Percentiles rank a stretch among this genome's conserved stretches.
Conservation (phyloP, 2,888 invertebrate species). For the Aleiodes testaceus region DNA sequence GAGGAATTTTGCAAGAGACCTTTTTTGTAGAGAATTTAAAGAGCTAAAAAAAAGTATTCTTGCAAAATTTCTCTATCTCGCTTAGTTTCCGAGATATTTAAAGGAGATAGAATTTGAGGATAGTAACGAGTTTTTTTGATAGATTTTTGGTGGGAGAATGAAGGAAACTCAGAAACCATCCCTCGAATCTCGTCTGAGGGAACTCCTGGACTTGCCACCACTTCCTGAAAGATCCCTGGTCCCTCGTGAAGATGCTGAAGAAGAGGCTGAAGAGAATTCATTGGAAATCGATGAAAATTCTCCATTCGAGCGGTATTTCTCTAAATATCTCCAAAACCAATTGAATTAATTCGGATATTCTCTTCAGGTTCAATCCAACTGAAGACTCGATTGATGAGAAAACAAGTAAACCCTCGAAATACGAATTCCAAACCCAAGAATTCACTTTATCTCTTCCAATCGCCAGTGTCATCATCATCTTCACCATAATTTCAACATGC, state of each 20-base stretch:
- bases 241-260: constrained; percentile 26
- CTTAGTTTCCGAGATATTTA: too few relatives aligned
- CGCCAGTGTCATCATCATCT: constrained; percentile 47
- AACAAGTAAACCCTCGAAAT: constrained; percentile 12
- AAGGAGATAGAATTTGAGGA: too few relatives aligned
- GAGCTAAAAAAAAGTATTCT: too few relatives aligned
- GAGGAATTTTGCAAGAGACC: too few relatives aligned
- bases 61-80: too few relatives aligned
- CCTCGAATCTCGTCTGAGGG: constrained; percentile 43
- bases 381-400: constrained; percentile 26
- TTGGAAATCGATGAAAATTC: constrained; percentile 24
- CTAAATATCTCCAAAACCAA: not conserved
- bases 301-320: constrained; percentile 45
- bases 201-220: constrained; percentile 44
- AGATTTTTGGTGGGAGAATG: constrained; percentile 23
- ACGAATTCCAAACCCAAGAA: constrained; percentile 25
- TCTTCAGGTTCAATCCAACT: constrained; percentile 44
- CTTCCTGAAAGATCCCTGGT: constrained; percentile 9
- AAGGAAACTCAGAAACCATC: constrained; percentile 24
- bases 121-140: constrained; percentile 4
- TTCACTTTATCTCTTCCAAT: constrained; percentile 46
- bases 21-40: too few relatives aligned
- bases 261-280: constrained; percentile 13
- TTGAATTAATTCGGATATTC: constrained; percentile 8
- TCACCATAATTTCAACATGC: constrained; percentile 51